A percentile compares a stretch with the other conserved stretches of the same genome.
phyloP scores from a whole-genome alignment of 2,797 vertebrate genomes.

The Karalla daura region DNA sequence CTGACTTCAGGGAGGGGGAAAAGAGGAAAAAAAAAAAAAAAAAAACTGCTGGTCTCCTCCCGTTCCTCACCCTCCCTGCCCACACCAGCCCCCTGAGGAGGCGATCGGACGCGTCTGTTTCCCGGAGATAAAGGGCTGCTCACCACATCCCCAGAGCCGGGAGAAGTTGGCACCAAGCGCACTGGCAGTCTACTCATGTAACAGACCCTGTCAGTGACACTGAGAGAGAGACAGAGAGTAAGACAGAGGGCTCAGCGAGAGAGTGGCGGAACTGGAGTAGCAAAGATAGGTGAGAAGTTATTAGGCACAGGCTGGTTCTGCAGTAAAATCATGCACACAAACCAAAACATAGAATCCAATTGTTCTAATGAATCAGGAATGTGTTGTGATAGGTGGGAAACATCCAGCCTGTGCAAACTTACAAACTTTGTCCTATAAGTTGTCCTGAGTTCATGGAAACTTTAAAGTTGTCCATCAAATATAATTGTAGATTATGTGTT shows the following conservation, averaged over 20 bases:
- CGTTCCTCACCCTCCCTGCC: slow-evolving; percentile 56
- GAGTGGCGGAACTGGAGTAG: slow-evolving; percentile 22
- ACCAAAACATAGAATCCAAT: background rate
- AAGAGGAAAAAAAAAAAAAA: too few relatives aligned
- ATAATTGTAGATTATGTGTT: slow-evolving; percentile 43
- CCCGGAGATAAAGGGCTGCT: slow-evolving; percentile 83
- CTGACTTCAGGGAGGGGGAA: slow-evolving; percentile 39
- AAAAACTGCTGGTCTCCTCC: slow-evolving; percentile 61
- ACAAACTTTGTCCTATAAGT: slow-evolving; percentile 36
- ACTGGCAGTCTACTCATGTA: slow-evolving; percentile 75
- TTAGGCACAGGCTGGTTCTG: slow-evolving; percentile 8
- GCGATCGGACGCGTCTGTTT: slow-evolving; percentile 82
- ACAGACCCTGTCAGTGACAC: slow-evolving; percentile 78
- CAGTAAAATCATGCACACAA: background rate
- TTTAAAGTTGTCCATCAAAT: slow-evolving; percentile 36
- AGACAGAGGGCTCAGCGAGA: slow-evolving; percentile 27
- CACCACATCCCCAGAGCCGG: slow-evolving; percentile 76
- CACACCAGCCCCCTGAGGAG: slow-evolving; percentile 72
- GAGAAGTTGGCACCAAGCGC: slow-evolving; percentile 73
- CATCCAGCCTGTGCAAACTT: too few relatives aligned
- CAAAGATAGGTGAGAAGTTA: slow-evolving; percentile 46
- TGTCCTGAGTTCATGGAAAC: slow-evolving; percentile 25
- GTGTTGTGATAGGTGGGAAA: too few relatives aligned
- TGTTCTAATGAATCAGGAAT: background rate
- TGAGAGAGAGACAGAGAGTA: slow-evolving; percentile 39